Base-by-base conservation (phyloP, 2,113 vertebrate species). In the Tenebrosternarchus preto region DNA sequence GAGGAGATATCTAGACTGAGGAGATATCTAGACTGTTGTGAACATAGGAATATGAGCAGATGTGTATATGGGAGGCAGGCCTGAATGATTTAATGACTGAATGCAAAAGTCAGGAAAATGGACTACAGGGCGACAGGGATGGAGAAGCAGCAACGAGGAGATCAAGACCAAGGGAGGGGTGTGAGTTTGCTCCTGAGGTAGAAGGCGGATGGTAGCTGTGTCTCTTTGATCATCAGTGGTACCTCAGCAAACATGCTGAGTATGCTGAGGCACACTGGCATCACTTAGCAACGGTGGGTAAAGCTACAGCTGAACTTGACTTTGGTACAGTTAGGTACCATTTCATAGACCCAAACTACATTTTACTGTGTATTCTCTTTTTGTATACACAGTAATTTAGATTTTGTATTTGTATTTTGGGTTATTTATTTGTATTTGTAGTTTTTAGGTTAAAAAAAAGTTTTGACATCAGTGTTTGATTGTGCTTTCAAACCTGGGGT, bases 111-210 rank as follows among this genome's bases (percentile, higher is more conserved):
- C 6, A 36, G 33, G 57, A 64, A 50, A 76, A 46, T 57, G 24
- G 46, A 64, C 24, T 68, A 27, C 67, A 31, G 46, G 11, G 56
- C n/a, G 19, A 60, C 20, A 60, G 24, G n/a, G 24, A 15, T 20
- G 33, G 60, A 63, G 25, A 63, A 81, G 3, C 43, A 50, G 43
- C 8, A 12, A 59, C 25, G 33, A 68, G 59, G 74, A 64, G 66
- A 82, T 46, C 31, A 70, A 53, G 63, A 61, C n/a, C n/a, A n/a
- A 72, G 56, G 71, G 60, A 71, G 25, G 67, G 80, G 74, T 85
- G 77, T 76, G 64, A 79, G 56, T 59, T 64, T 43, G 76, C 29
- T 70, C 75, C 43, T 8, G 17, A 68, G 57, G 43, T 75, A 76
- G 33, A 43, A 56, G 27, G 57, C 70, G 24, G 27, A 74, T 75